Base-by-base conservation (phyloP, 2,113 vertebrate genomes). In the Macrotus californicus region DNA sequence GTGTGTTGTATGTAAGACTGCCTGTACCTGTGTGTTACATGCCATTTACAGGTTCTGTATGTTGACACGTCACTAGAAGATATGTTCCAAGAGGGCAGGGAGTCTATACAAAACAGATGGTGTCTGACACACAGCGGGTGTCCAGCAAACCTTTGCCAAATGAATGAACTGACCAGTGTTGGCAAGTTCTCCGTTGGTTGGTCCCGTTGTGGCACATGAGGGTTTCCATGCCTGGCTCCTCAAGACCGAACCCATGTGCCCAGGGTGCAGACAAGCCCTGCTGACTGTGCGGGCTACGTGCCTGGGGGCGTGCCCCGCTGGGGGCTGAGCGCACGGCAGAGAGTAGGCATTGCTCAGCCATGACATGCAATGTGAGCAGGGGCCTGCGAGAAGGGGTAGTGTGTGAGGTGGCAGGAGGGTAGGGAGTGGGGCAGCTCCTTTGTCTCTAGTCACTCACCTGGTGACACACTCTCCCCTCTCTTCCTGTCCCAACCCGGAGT, bases 381-480 rank as follows among this genome's bases (percentile, higher is more conserved):
- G 43, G 66, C 56, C 77, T 83, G 41, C 39, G 72, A 69, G 41
- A 52, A 79, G 12, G n/a, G 13, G 18, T 11, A 54, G 54, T n/a
- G 34, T 73, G 64, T 19, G 46, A 67, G 54, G 41, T 80, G 84
- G 81, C 54, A 41, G 46, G 84, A 85, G 76, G 41, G 52, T 0
- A 6, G 34, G 19, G 50, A 59, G 54, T 16, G 1, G 22, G 70
- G 41, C 66, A 72, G 61, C 22, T 61, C 36, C 9, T 83, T n/a
- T 29, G 43, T 8, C 70, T 90, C 85, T 83, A 83, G 73, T 95
- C 93, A 95, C 70, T 64, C 70, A 82, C 26, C 70, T 50, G 39
- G 46, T 48, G 81, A 77, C 91, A 94, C 79, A 22, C 79, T 70
- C 80, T 90, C n/a, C 54, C 29, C 81, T 69, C 48, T 83, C 73